phyloP scores from a whole-genome alignment of 2,113 vertebrate genomes.

The Aegypius monachus region DNA sequence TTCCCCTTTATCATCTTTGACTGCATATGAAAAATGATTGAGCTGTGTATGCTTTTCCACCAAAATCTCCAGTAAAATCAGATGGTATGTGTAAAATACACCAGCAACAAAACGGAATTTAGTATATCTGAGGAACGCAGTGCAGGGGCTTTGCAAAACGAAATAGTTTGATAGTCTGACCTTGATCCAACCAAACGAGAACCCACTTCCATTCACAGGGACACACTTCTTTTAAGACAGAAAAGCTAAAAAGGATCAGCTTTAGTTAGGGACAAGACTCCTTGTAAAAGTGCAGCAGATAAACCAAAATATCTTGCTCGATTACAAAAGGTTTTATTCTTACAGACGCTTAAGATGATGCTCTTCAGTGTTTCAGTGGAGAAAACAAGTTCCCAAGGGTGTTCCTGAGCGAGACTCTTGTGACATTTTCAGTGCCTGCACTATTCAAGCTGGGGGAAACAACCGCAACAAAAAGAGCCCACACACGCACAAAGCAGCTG shows the following conservation, averaged over 20 bases:
- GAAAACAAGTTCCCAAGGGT: not conserved
- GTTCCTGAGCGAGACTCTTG: not conserved
- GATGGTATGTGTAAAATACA: not conserved
- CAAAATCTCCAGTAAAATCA: not conserved
- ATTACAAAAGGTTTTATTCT: constrained; percentile 5
- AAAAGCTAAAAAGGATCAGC: not conserved
- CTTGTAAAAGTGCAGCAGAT: not conserved
- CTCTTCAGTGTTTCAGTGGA: not conserved
- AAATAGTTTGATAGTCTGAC: not conserved
- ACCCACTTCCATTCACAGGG: not conserved
- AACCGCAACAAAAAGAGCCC: not conserved
- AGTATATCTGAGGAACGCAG: not conserved
- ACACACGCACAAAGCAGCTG: not conserved
- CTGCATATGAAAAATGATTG: not conserved
- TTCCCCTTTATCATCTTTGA: not conserved
- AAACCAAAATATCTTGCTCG: not conserved
- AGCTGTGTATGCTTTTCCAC: not conserved
- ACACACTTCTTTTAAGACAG: not conserved
- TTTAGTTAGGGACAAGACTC: not conserved
- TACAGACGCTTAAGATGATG: not conserved
- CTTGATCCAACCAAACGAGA: not conserved
- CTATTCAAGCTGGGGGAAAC: not conserved
- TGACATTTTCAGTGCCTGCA: not conserved
- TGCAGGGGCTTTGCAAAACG: not conserved
- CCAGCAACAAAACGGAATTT: not conserved